Base-by-base conservation (phyloP, 2,797 vertebrate species). In the Sebastes matsubarae region DNA sequence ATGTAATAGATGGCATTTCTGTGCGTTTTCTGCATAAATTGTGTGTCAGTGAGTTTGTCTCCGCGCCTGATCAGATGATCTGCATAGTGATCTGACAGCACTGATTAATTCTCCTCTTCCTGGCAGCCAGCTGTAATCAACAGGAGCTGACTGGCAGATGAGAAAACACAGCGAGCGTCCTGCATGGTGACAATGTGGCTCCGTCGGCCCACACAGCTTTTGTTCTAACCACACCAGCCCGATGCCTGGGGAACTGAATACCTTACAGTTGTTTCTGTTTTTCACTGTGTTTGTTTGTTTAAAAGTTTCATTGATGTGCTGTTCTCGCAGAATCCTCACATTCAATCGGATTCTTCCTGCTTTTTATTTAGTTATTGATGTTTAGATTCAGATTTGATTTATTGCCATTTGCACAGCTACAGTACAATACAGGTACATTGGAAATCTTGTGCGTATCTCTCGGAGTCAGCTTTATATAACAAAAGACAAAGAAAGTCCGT, bases 51-150 rank as follows among this genome's bases (percentile, higher is more conserved):
- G 81, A 82, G 60, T 52, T 67, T 66, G 76, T 87, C 89, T 69
- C 75, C 75, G 70, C 2, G 73, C 76, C 74, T 60, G 83, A 89
- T 92, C 81, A 89, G 80, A 90, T 81, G 89, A 91, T 88, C 69
- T 85, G 83, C 78, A 85, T 80, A 73, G 84, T 72, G 79, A 87
- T 88, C 77, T 93, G 92, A 88, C 89, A 89, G 84, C 80, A 60
- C 77, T 91, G 92, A 93, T 93, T 86, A 88, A 93, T 94, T 88
- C 79, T 63, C 74, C 75, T 74, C 82, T 80, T 88, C 77, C 85
- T 77, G 80, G 89, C 83, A 91, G 89, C 88, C 89, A 93, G 91
- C 90, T 93, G 93, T 93, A 93, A 94, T 91, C 92, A 94, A 92
- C 91, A 83, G 90, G 90, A 91, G 90, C 83, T 87, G 91, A 89